phyloP scores from a whole-genome alignment of 1,140 invertebrate species.

The Steinernema feltiae region DNA sequence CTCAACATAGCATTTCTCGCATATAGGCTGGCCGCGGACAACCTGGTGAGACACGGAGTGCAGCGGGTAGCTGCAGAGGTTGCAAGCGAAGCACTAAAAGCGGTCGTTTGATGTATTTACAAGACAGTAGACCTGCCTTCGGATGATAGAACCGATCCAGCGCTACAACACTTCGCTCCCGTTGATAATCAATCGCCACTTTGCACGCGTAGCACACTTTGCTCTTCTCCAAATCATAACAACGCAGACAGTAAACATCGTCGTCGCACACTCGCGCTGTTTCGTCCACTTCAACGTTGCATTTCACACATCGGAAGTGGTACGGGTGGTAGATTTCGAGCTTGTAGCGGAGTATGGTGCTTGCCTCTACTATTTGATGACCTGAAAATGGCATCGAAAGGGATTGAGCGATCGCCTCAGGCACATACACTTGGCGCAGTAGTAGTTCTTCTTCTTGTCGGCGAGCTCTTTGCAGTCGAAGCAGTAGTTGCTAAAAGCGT shows the following conservation, averaged over 20 bases:
- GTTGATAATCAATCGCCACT: not conserved
- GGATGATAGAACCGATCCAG: not conserved
- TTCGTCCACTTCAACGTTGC: not conserved
- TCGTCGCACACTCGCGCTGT: not conserved
- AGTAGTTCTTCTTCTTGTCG: not conserved
- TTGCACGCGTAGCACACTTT: not conserved
- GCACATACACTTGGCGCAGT: not conserved
- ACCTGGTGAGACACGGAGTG: not conserved
- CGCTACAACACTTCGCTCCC: not conserved
- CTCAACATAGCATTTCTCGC: not conserved
- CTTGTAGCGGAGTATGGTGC: not conserved
- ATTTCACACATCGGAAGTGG: not conserved
- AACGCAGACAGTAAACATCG: not conserved
- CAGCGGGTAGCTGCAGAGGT: not conserved
- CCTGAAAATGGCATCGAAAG: not conserved
- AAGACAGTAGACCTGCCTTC: not conserved
- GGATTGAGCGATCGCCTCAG: not conserved
- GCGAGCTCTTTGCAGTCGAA: not conserved
- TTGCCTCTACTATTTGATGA: not conserved
- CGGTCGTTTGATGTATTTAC: not conserved
- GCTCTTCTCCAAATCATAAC: not conserved
- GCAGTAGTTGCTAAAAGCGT: not conserved
- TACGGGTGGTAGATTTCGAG: conserved; percentile 1
- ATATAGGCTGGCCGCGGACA: not conserved
- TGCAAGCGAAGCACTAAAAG: not conserved